Evolutionary conservation across 64 coral and sea anemone genomes (phyloP), one percentile per base, ranked within the genome.

Genomic region (Trachythela sp.): DNA sequence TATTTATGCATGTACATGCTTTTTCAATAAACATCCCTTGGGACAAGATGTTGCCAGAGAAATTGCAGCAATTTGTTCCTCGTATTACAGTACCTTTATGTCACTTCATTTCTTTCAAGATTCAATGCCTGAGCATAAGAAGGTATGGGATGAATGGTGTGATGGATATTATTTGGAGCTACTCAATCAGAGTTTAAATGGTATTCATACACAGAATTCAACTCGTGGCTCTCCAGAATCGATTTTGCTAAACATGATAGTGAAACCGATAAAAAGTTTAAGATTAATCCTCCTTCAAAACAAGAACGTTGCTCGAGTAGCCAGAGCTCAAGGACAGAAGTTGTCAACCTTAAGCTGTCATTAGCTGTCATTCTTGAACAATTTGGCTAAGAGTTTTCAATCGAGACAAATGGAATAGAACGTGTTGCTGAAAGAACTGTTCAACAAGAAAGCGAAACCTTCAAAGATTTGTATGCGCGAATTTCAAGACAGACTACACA

Each of bases 151-250:
- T 20, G 54, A 59, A 3, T 59, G 54, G 54, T 77, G 29, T 2
- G 71, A 77, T 77, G 71, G 71, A 35, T 77, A 77, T 35, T 34
- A 34, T 35, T 35, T 77, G 31, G 71, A 77, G 71, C 17, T 77
- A 39, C 36, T 77, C 6, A 2, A 77, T 36, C 9, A 39, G 2
- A 77, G 71, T 18, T 77, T 77, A n/a, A 77, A 77, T 77, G 4
- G 17, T 77, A 35, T 77, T 22, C 71, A 3, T 77, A 38, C 1
- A 35, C 30, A 34, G 71, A 77, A 77, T 77, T 77, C 30, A 77
- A 77, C 30, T 33, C 24, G 31, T 77, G 71, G 71, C 17, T 77
- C 1, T 77, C 71, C 1, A 77, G 30, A 77, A 18, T 77, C 31
- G 71, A 77, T 18, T 77, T 32, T 6, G 17, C 1, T 13, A 38